Conservation (phyloP, 2,888 invertebrate genomes). For the Rambutsinella grinnellia region DNA sequence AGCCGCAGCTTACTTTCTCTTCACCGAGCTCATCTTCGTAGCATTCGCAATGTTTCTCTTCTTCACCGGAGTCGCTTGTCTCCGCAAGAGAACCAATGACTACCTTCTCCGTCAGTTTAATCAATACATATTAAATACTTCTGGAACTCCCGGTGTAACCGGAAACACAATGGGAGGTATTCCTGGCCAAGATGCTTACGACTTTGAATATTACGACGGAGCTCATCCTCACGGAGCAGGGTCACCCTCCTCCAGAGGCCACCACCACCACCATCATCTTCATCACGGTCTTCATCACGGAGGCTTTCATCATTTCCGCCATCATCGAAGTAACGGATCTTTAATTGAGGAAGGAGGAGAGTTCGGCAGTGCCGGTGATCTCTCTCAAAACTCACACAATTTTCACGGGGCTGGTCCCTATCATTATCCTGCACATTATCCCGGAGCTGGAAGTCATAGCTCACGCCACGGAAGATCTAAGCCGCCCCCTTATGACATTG, state of each 20-base stretch:
- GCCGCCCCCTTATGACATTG: constrained; percentile 64
- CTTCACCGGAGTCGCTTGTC: constrained; percentile 60
- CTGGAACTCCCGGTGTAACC: constrained; percentile 14
- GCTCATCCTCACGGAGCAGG: constrained; percentile 11
- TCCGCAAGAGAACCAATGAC: constrained; percentile 62
- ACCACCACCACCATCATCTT: constrained; percentile 44
- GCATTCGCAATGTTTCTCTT: constrained; percentile 61
- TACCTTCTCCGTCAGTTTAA: constrained; percentile 60
- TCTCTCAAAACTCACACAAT: constrained; percentile 20
- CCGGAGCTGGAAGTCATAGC: constrained; percentile 14
- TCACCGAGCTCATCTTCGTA: constrained; percentile 63
- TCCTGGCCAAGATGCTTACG: constrained; percentile 33
- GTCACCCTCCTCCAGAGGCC: constrained; percentile 12
- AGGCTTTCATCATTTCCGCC: constrained; percentile 40
- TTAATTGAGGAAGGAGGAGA: constrained; percentile 38
- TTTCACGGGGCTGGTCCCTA: constrained; percentile 50
- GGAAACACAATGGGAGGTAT: constrained; percentile 13
- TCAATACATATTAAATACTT: constrained; percentile 56
- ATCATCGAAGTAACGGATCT: constrained; percentile 35
- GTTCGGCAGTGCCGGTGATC: constrained; percentile 29
- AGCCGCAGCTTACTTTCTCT: constrained; percentile 60
- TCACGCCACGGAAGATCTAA: constrained; percentile 36
- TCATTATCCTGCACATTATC: constrained; percentile 41
- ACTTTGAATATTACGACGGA: constrained; percentile 44
- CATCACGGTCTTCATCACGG: constrained; percentile 41